Evolutionary conservation across 2,113 vertebrate genomes (phyloP).

Genomic region (Siniperca chuatsi): DNA sequence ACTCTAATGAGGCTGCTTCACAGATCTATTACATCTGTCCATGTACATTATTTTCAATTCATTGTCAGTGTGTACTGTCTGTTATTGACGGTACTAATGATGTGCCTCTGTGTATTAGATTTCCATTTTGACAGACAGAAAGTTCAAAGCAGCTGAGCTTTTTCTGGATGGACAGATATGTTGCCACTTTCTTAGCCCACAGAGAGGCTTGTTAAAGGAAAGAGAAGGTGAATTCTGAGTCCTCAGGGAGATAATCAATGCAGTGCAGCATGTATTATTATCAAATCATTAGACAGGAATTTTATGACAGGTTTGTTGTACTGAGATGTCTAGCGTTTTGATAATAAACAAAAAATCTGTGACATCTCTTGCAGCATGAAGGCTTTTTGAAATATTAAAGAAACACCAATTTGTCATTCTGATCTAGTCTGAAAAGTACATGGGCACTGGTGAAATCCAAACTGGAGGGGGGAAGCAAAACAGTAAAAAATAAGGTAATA

Average conservation of each 20-base stretch:
- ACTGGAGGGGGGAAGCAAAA: not conserved
- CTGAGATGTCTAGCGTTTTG: not conserved
- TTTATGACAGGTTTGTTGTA: not conserved
- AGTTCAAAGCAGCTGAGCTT: conserved; percentile 28
- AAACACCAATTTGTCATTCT: not conserved
- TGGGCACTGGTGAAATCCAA: not conserved
- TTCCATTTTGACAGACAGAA: conserved; percentile 13
- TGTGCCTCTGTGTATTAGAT: not conserved
- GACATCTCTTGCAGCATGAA: not conserved
- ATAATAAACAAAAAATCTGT: not conserved
- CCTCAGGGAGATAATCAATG: not conserved
- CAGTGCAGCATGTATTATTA: not conserved
- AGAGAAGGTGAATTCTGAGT: conserved; percentile 14
- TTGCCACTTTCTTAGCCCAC: not conserved
- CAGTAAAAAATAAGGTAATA: not conserved
- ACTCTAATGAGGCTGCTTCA: conserved; percentile 7
- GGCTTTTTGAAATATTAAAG: not conserved
- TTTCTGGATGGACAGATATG: conserved; percentile 10
- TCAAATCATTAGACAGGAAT: not conserved
- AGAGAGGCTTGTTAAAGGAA: conserved; percentile 11
- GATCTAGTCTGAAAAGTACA: not conserved
- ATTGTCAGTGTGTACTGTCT: not conserved
- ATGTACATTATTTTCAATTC: not conserved
- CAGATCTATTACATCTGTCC: conserved; percentile 7
- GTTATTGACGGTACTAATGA: conserved; percentile 5